phyloP scores from a whole-genome alignment of 2,888 invertebrate species.

The Nymphalis c-album region DNA sequence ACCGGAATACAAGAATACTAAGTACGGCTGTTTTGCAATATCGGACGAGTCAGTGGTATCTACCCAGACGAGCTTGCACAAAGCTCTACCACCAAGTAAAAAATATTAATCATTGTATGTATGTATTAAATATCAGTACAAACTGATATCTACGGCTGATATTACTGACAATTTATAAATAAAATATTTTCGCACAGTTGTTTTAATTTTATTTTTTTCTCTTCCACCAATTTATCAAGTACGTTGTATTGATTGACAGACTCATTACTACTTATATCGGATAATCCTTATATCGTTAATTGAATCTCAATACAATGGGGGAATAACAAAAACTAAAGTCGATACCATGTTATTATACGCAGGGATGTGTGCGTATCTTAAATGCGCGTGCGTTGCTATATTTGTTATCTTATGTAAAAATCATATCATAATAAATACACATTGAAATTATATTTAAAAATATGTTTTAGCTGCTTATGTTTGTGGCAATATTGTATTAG shows the following conservation, averaged over 20 bases:
- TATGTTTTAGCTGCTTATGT: too few species aligned
- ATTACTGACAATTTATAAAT: not conserved
- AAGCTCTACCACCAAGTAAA: too few species aligned
- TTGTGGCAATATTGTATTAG: too few species aligned
- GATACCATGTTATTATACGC: conserved; percentile 3
- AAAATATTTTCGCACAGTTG: not conserved
- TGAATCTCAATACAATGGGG: conserved; percentile 60
- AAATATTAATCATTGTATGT: too few species aligned
- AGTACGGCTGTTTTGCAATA: too few species aligned
- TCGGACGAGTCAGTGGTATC: too few species aligned
- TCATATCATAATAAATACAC: too few species aligned
- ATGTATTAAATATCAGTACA: too few species aligned
- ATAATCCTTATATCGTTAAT: conserved; percentile 72
- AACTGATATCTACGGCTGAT: not conserved
- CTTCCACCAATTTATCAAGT: not conserved
- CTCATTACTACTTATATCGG: conserved; percentile 69
- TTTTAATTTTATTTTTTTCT: not conserved
- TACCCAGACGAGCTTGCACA: too few species aligned
- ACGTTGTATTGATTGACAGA: conserved; percentile 61
- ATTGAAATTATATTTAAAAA: too few species aligned
- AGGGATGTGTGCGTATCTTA: not conserved
- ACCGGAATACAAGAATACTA: too few species aligned
- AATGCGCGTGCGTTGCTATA: conserved; percentile 11
- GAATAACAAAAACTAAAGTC: conserved; percentile 40
- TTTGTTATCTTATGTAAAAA: conserved; percentile 26